Evolutionary conservation across 1,140 invertebrate genomes (phyloP).

Genomic region (Aphelinus certus): DNA sequence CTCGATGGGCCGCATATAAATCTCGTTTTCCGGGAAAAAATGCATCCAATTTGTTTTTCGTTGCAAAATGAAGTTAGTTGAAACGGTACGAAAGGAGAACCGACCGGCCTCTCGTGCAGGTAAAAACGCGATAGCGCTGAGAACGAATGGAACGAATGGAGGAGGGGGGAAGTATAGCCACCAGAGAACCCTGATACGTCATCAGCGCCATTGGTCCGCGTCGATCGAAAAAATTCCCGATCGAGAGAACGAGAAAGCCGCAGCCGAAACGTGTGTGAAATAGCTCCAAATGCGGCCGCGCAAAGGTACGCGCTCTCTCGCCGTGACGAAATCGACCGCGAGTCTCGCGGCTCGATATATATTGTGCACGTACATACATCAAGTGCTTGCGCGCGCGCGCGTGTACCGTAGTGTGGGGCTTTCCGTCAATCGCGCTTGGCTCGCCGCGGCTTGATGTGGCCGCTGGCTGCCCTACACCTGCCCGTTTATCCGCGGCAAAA

Average conservation of each 20-base stretch:
- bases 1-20: too few species aligned
- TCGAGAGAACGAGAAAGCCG: not conserved
- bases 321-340: slow-evolving; percentile 1
- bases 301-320: not conserved
- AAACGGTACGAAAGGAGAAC: slow-evolving; percentile 1
- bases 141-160: not conserved
- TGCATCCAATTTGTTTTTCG: slow-evolving; percentile 7
- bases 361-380: too few species aligned
- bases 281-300: not conserved
- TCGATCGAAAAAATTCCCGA: not conserved
- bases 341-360: too few species aligned
- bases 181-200: not conserved
- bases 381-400: not conserved
- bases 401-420: not conserved
- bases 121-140: not conserved
- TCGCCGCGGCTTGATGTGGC: not conserved
- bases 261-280: too few species aligned
- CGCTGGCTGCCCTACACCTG: too few species aligned
- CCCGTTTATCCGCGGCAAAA: slow-evolving; percentile 10
- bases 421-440: not conserved
- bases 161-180: not conserved
- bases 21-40: slow-evolving; percentile 5
- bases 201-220: not conserved
- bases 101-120: slow-evolving; percentile 8
- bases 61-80: slow-evolving; percentile 1